Evolutionary conservation across 2,797 vertebrate species (phyloP).

Genomic region (Sebastes ruberrimus): DNA sequence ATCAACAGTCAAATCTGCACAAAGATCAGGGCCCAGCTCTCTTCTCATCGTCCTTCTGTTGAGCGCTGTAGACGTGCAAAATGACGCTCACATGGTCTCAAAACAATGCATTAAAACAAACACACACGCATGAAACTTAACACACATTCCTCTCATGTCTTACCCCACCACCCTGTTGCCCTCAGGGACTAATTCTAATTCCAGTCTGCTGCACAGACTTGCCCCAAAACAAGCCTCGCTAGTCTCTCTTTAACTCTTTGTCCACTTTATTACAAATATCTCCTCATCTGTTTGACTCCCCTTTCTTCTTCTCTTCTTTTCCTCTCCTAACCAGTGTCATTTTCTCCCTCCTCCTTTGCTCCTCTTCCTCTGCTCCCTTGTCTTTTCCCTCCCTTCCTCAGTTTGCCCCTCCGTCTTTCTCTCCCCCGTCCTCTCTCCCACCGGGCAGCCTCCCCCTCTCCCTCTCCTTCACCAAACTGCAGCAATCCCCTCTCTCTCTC

Average conservation of each 20-base stretch:
- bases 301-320: constrained; percentile 1
- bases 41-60: not conserved
- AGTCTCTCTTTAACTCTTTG: constrained; percentile 23
- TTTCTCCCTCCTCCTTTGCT: constrained; percentile 7
- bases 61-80: not conserved
- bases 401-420: constrained; percentile 57
- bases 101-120: constrained; percentile 27
- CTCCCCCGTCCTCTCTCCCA: constrained; percentile 56
- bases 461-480: constrained; percentile 76
- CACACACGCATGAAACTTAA: not conserved
- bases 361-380: constrained; percentile 3
- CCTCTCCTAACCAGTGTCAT: constrained; percentile 2
- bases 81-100: not conserved
- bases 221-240: constrained; percentile 25
- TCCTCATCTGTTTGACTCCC: constrained; percentile 17
- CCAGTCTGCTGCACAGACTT: constrained; percentile 68
- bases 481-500: constrained; percentile 75
- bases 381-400: constrained; percentile 4
- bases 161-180: constrained; percentile 45
- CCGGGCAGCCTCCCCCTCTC: constrained; percentile 51
- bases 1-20: not conserved
- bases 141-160: constrained; percentile 66
- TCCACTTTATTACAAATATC: not conserved
- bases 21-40: not conserved
- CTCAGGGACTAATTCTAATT: constrained; percentile 59